Evolutionary conservation across 2,888 invertebrate genomes (phyloP), one percentile per base, ranked within the genome.

Genomic region (Latheticus oryzae): DNA sequence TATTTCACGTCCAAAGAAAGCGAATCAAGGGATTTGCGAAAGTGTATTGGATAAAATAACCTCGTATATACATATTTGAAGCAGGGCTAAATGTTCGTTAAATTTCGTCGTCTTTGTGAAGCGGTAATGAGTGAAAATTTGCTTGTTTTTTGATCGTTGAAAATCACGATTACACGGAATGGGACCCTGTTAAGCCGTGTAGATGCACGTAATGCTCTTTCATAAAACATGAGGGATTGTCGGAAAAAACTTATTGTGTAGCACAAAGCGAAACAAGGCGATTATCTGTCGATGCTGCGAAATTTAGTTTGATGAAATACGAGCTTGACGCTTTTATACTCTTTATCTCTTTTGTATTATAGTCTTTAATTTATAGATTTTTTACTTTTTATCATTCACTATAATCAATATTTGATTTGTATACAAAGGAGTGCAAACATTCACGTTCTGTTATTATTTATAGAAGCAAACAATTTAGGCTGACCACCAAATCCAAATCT

Each of bases 191-290:
- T n/a, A n/a, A n/a, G n/a, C n/a, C n/a, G 28, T 28, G 24, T 23
- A 40, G 40, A 40, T 24, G 40, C 15, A 40, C 40, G 40, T 43
- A 43, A 43, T 26, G 9, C 42, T 28, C 42, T 43, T 43, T 43
- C 42, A 43, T 43, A 43, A 43, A 43, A 43, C 42, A 43, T 43
- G 42, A 43, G 42, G 42, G 42, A 43, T 43, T 43, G 42, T 26
- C 42, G 42, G 23, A 9, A 30, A 45, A 45, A 45, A 45, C 17
- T 19, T 30, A 21, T 19, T 5, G 12, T 12, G 12, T 19, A 24
- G 24, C 21, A 30, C 45, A 30, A 45, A 45, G 45, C 45, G 45
- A 45, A 45, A 45, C 45, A 45, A 45, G 32, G 32, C 26, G 42
- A 43, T 43, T 43, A 43, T 26, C 42, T 43, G 42, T 28, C 45